A percentile compares a stretch with the other conserved stretches of the same genome.
These are phyloP conservation scores for Promerops cafer DNA, from an alignment of 2,113 vertebrate genomes.

Conservation along the genomic window DNA sequence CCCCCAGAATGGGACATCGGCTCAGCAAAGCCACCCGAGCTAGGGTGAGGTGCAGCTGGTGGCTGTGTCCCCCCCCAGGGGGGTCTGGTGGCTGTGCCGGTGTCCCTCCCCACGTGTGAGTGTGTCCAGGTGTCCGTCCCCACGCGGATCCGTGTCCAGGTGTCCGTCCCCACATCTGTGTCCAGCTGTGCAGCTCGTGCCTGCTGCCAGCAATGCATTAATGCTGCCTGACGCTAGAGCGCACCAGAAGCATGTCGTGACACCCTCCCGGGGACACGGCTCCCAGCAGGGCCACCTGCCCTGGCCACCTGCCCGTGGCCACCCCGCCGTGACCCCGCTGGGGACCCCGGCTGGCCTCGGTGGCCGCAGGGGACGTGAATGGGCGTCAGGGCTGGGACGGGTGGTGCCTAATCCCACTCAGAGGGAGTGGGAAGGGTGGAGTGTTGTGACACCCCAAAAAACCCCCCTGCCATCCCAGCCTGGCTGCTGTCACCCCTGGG, in stretches of 20 bases:
- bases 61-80: not conserved
- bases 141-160: not conserved
- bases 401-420: not conserved
- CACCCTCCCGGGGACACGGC: not conserved
- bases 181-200: not conserved
- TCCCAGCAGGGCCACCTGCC: not conserved
- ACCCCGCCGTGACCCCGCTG: not conserved
- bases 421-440: not conserved
- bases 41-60: not conserved
- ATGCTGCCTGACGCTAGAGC: slow-evolving; percentile 46
- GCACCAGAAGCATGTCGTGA: slow-evolving; percentile 2
- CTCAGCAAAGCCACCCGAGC: not conserved
- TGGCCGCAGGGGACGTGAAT: not conserved
- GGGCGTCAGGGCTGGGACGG: not conserved
- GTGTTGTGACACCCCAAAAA: not conserved
- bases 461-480: rapidly evolving
- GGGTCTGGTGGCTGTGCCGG: not conserved
- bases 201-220: not conserved
- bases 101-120: no score
- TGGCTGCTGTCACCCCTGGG: not conserved
- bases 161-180: not conserved
- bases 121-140: not conserved
- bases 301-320: not conserved
- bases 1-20: rapidly evolving
- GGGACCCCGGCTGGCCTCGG: not conserved